Evolutionary conservation across 92 coral and sea anemone species (phyloP).

Genomic region (Meandrina meandrites): DNA sequence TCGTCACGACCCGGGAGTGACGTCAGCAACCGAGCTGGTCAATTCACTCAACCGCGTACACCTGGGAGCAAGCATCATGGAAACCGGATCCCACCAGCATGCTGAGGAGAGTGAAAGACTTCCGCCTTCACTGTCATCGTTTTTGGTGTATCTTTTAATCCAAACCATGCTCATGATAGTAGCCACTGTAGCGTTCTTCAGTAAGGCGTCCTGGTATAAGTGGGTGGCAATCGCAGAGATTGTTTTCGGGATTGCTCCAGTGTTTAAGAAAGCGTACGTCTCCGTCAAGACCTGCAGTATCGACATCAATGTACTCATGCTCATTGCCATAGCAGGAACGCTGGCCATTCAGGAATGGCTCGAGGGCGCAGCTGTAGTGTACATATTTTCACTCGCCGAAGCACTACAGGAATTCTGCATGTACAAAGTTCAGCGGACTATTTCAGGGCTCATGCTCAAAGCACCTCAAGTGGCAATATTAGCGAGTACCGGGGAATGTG

Average conservation of each 20-base stretch:
- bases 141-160: slow-evolving; percentile 55
- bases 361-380: slow-evolving; percentile 97
- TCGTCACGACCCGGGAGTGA: slow-evolving; percentile 86
- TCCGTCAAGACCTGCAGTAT: slow-evolving; percentile 72
- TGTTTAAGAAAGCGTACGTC: slow-evolving; percentile 67
- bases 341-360: slow-evolving; percentile 86
- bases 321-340: slow-evolving; percentile 92
- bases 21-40: slow-evolving; percentile 80
- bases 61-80: slow-evolving; percentile 97
- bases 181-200: slow-evolving; percentile 68
- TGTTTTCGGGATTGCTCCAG: slow-evolving; percentile 79
- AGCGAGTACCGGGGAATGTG: slow-evolving; percentile 88
- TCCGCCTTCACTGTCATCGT: slow-evolving; percentile 65
- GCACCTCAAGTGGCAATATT: slow-evolving; percentile 90
- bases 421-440: slow-evolving; percentile 92
- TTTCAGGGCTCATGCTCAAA: slow-evolving; percentile 91
- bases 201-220: slow-evolving; percentile 68
- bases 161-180: slow-evolving; percentile 71
- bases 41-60: slow-evolving; percentile 79
- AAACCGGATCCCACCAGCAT: slow-evolving; percentile 71
- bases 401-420: slow-evolving; percentile 82
- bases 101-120: slow-evolving; percentile 49
- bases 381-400: slow-evolving; percentile 84
- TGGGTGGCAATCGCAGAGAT: slow-evolving; percentile 95
- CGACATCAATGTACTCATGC: slow-evolving; percentile 85